Base-by-base conservation (phyloP, 2,113 vertebrate species). In the Pteropus alecto region DNA sequence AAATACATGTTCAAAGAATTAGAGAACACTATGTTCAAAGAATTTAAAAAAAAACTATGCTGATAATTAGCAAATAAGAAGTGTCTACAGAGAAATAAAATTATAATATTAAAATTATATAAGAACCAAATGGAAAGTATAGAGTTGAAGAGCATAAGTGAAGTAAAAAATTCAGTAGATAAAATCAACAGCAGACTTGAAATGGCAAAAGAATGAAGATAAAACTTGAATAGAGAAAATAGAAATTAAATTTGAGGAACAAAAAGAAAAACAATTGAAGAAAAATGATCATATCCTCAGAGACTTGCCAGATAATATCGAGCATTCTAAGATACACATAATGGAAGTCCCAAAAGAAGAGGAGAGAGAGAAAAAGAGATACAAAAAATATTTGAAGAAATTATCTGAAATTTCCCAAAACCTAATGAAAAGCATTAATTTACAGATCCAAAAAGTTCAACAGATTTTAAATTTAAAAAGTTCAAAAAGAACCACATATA, bases 1-100 rank as follows among this genome's bases (percentile, higher is more conserved):
- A 28, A 51, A 74, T 87, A 71, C 71, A 30, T 9, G 7, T n/a
- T 74, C 38, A 61, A 63, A 82, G 30, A 84, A 76, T 90, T 78
- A 88, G 83, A 89, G 67, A 71, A 88, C 93, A 81, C 10, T 9
- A 18, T 60, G 9, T 68, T 83, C 38, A 60, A 77, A 70, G 22
- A 21, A 16, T 51, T 51, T 79, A 91, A 84, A 92, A 82, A 92
- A 91, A 84, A 92, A 82, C 89, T 43, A 87, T n/a, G 28, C 65
- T 88, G 79, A 93, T 3, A 74, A 58, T 90, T 33, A 83, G 79
- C 10, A 79, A 93, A 74, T 61, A 58, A 93, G 9, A 8, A 63
- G 15, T 33, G 30, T 54, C 18, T 9, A 70, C n/a, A 71, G 51
- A 93, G 41, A 87, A 94, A 77, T 0, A 84, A 68, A 89, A 38